Evolutionary conservation across 2,888 invertebrate species (phyloP).

Genomic region (Agrotis exclamationis): DNA sequence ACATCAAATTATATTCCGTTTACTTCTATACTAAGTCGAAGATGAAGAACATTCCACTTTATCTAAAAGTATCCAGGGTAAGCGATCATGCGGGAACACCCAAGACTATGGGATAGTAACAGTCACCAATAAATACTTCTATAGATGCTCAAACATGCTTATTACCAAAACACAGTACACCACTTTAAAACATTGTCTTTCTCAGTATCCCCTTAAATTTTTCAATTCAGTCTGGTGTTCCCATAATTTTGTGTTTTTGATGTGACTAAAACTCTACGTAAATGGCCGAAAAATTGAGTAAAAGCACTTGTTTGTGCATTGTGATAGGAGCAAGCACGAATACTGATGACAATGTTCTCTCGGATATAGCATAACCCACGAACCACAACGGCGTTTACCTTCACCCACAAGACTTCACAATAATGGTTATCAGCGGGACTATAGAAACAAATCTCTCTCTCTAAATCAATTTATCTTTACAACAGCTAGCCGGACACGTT

Average conservation of each 20-base stretch:
- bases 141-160: constrained; percentile 57
- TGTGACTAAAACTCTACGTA: constrained; percentile 50
- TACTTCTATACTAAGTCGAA: constrained; percentile 43
- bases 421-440: constrained; percentile 33
- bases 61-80: constrained; percentile 54
- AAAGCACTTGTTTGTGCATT: constrained; percentile 63
- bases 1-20: constrained; percentile 38
- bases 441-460: background rate
- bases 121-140: constrained; percentile 53
- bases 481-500: background rate
- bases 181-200: constrained; percentile 57
- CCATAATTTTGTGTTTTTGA: constrained; percentile 61
- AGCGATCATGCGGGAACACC: constrained; percentile 73
- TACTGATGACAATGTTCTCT: constrained; percentile 67
- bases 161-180: constrained; percentile 56
- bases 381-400: constrained; percentile 53
- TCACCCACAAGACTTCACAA: constrained; percentile 44
- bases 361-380: constrained; percentile 56
- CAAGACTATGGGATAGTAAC: constrained; percentile 57
- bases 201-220: constrained; percentile 55
- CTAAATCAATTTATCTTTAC: background rate
- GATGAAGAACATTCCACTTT: constrained; percentile 43
- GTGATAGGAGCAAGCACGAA: constrained; percentile 62
- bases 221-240: constrained; percentile 57
- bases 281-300: constrained; percentile 53